Evolutionary conservation across 2,797 vertebrate species (phyloP).

Genomic region (Ceyx erithaca): DNA sequence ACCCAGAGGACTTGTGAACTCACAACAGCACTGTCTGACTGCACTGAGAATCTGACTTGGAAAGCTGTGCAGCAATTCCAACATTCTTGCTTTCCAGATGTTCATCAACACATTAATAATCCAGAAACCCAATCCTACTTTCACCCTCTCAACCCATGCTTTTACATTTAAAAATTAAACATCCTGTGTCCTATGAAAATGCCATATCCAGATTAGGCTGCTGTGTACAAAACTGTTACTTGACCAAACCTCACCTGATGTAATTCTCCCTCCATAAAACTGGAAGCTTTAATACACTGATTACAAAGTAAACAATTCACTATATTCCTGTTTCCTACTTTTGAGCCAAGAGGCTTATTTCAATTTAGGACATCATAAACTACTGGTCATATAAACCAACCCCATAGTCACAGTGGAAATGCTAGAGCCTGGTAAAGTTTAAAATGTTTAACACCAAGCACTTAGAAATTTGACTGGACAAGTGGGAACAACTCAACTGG

Average conservation of each 20-base stretch:
- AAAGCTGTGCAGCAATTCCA: not conserved
- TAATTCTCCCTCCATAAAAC: not conserved
- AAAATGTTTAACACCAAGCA: not conserved
- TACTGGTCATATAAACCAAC: not conserved
- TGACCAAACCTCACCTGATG: not conserved
- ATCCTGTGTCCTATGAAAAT: not conserved
- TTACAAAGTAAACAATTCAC: not conserved
- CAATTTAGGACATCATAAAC: not conserved
- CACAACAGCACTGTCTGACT: not conserved
- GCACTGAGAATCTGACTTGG: not conserved
- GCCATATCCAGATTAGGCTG: not conserved
- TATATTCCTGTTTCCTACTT: not conserved
- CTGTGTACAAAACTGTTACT: not conserved
- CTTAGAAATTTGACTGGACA: not conserved
- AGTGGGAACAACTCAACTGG: not conserved
- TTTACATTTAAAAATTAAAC: not conserved
- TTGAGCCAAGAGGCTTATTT: not conserved
- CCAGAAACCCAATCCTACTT: not conserved
- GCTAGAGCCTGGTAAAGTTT: not conserved
- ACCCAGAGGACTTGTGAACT: not conserved
- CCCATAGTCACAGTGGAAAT: not conserved
- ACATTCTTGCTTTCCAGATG: not conserved
- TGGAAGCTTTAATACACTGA: not conserved
- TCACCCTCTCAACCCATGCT: not conserved
- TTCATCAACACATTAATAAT: not conserved